A percentile compares a stretch with the other conserved stretches of the same genome.
Evolutionary conservation across 2,797 vertebrate species (phyloP).

Genomic region (Nyctalus aviator): DNA sequence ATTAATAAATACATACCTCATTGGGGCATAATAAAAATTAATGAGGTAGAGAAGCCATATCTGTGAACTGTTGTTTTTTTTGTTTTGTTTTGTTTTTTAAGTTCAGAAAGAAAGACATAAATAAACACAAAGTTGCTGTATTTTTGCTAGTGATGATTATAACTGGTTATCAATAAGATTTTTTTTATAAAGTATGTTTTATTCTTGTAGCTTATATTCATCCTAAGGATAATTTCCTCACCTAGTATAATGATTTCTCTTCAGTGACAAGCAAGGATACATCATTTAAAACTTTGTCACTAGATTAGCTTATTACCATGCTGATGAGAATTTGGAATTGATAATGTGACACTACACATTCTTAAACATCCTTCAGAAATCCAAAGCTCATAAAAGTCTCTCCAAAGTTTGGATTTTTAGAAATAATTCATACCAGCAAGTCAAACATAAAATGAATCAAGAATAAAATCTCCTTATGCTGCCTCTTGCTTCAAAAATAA

Average conservation of each 20-base stretch:
- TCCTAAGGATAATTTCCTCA: constrained; percentile 44
- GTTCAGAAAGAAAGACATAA: neutral
- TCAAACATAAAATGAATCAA: constrained; percentile 70
- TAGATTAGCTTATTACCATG: constrained; percentile 65
- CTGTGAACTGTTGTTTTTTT: neutral
- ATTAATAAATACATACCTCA: constrained; percentile 57
- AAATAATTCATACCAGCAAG: constrained; percentile 71
- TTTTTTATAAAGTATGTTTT: constrained; percentile 40
- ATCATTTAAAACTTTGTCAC: constrained; percentile 60
- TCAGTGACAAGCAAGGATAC: constrained; percentile 59
- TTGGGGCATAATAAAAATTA: constrained; percentile 61
- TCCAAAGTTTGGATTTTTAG: constrained; percentile 59
- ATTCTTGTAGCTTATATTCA: constrained; percentile 41
- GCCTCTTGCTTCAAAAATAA: constrained; percentile 72
- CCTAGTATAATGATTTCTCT: constrained; percentile 53
- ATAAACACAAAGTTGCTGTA: neutral
- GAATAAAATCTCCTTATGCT: constrained; percentile 64
- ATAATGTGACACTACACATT: constrained; percentile 64
- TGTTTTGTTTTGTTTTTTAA: neutral
- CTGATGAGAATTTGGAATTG: constrained; percentile 75
- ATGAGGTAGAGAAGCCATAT: constrained; percentile 20
- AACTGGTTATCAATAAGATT: constrained; percentile 51
- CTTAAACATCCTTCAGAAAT: constrained; percentile 56
- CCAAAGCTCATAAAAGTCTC: constrained; percentile 43
- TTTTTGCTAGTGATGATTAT: neutral